Conservation (phyloP, 2,113 vertebrate species). For the Oryzias woworae region DNA sequence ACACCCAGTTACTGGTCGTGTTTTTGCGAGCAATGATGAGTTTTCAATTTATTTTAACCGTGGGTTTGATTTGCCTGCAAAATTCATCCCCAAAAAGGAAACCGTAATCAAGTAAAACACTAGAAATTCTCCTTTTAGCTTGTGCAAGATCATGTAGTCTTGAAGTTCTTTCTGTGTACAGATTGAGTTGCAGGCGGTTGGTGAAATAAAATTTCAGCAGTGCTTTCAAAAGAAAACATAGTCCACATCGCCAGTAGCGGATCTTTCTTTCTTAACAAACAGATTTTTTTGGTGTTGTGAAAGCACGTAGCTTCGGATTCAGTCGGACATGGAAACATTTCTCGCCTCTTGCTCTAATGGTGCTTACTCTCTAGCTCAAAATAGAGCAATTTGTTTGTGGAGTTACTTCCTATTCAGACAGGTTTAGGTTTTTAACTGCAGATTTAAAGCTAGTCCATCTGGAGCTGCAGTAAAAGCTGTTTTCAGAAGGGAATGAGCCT, state of each 20-base stretch:
- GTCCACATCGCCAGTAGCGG: conserved; percentile 4
- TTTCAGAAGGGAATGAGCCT: conserved; percentile 30
- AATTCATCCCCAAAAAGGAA: too few relatives aligned
- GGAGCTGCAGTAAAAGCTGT: conserved; percentile 53
- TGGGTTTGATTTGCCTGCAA: too few relatives aligned
- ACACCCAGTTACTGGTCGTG: too few relatives aligned
- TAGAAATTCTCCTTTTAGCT: conserved; percentile 11
- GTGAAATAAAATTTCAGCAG: conserved; percentile 20
- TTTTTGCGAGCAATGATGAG: too few relatives aligned
- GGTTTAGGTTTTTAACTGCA: conserved; percentile 64
- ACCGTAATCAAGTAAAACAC: neutral
- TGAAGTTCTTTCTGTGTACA: conserved; percentile 12
- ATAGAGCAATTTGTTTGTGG: conserved; percentile 45
- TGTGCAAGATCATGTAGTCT: conserved; percentile 19
- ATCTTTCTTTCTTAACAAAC: conserved; percentile 39
- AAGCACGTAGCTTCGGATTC: conserved; percentile 28
- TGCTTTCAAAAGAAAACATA: conserved; percentile 44
- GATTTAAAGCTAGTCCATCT: conserved; percentile 69
- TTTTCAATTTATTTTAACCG: too few relatives aligned
- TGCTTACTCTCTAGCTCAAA: conserved; percentile 44
- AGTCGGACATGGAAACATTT: conserved; percentile 46
- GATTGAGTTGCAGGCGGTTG: conserved; percentile 40
- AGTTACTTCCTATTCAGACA: conserved; percentile 53
- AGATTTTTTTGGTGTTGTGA: conserved; percentile 35
- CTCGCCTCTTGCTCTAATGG: conserved; percentile 36